These are phyloP conservation scores for Argynnis bischoffii DNA, from an alignment of 2,888 invertebrate species.

Conservation along the genomic window DNA sequence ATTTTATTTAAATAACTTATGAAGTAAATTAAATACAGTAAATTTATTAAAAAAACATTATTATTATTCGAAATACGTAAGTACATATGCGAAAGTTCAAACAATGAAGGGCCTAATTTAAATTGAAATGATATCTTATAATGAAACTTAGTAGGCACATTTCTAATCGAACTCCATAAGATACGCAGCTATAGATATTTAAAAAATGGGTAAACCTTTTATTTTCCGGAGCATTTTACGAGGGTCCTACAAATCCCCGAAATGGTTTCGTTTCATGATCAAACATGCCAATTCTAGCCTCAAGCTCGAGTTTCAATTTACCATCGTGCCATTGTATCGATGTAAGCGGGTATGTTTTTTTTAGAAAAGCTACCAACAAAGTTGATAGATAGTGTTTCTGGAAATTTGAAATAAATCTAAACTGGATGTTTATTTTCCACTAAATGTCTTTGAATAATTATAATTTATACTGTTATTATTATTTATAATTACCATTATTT, in stretches of 20 bases:
- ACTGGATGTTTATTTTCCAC: too few species aligned
- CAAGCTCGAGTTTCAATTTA: slow-evolving; percentile 14
- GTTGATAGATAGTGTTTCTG: too few species aligned
- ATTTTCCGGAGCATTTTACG: slow-evolving; percentile 30
- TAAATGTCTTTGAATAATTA: too few species aligned
- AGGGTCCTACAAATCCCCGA: slow-evolving; percentile 28
- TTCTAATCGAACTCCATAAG: neutral
- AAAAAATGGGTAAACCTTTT: slow-evolving; percentile 24
- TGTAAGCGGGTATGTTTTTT: neutral
- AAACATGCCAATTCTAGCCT: slow-evolving; percentile 16
- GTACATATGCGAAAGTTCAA: too few species aligned
- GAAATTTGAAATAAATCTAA: too few species aligned
- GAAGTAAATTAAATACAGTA: too few species aligned
- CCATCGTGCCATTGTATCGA: slow-evolving; percentile 9
- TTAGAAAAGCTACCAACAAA: neutral
- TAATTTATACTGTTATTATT: too few species aligned
- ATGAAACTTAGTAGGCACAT: neutral
- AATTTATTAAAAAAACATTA: too few species aligned
- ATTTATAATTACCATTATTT: too few species aligned
- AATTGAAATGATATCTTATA: neutral
- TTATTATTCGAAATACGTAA: too few species aligned
- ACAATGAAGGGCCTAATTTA: neutral
- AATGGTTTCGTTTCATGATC: slow-evolving; percentile 30
- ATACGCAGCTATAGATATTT: slow-evolving; percentile 4
- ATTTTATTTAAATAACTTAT: too few species aligned